Base-by-base conservation (phyloP, 2,113 vertebrate genomes). In the Conger conger region DNA sequence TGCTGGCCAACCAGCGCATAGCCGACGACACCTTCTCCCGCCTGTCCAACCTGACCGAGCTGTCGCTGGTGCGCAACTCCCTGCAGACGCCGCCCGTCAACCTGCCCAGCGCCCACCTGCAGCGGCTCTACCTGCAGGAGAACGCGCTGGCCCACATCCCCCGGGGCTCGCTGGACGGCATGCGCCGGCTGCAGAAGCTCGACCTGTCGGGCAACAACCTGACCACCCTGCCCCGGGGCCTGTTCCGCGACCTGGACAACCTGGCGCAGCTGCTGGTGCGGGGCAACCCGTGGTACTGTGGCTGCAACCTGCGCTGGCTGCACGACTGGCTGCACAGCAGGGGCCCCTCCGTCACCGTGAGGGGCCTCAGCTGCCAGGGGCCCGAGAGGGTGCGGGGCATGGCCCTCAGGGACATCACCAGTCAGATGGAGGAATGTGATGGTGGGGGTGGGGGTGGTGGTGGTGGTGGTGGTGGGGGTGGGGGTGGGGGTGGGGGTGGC, bases 161-260 rank as follows among this genome's bases (percentile, higher is more conserved):
- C 0, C 91, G 95, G 20, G 95, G 96, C 0, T 91, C 97, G 0
- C 68, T 99, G 84, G 96, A 97, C 0, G 92, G 94, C 76, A 97
- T 99, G 97, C 89, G 92, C 0, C 92, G 92, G 15, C 86, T 99
- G 20, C 97, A 98, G 87, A 92, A 95, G 37, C 79, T 99, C 40
- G 98, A 99, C 33, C 88, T 99, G 53, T 99, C 98, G 30, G 97
- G 97, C 80, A 99, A 99, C 93, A 99, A 99, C 91, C 93, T 99
- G 16, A 99, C 97, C 45, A 96, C 95, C 1, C 88, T 99, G 42
- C 97, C 97, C 0, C 87, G 96, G 0, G 98, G 97, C 42, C 92
- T 98, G 11, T 95, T 99, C 33, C 97, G 97, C 0, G 98, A 97
- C 20, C 87, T 97, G 73, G 97, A 97, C 1, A 96, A 92, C 87